Conservation (phyloP, 2,113 vertebrate genomes). For the Mystacornis crossleyi region DNA sequence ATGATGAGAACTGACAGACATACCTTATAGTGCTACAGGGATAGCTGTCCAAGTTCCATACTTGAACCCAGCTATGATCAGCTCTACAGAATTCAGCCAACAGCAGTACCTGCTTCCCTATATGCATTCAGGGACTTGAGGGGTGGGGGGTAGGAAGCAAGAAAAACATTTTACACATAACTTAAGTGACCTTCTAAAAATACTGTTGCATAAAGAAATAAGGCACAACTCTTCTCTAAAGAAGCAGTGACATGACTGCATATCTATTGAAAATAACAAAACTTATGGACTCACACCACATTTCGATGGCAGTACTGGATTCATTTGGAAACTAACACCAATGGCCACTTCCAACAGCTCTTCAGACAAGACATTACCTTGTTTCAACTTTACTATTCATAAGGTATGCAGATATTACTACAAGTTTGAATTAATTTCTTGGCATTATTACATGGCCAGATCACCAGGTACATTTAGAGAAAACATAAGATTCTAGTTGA, state of each 20-base stretch:
- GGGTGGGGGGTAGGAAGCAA: not conserved
- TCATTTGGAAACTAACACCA: not conserved
- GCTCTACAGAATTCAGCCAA: not conserved
- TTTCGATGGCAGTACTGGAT: not conserved
- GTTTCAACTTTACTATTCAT: not conserved
- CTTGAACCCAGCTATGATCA: accelerated
- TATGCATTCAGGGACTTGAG: not conserved
- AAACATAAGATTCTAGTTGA: not conserved
- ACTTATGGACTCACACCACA: accelerated
- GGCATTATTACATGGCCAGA: not conserved
- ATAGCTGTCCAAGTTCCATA: not conserved
- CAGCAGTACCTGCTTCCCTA: not conserved
- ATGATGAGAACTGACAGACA: not conserved
- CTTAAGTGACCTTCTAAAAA: not conserved
- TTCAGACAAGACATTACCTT: not conserved
- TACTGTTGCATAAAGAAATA: not conserved
- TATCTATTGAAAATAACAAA: not conserved
- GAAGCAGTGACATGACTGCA: not conserved
- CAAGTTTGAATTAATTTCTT: not conserved
- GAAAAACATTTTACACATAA: not conserved
- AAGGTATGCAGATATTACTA: not conserved
- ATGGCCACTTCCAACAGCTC: not conserved
- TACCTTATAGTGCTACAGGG: not conserved
- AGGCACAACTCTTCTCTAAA: not conserved
- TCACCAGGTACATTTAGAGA: not conserved